Conservation (phyloP, 2,888 invertebrate genomes). For the Homarus gammarus region DNA sequence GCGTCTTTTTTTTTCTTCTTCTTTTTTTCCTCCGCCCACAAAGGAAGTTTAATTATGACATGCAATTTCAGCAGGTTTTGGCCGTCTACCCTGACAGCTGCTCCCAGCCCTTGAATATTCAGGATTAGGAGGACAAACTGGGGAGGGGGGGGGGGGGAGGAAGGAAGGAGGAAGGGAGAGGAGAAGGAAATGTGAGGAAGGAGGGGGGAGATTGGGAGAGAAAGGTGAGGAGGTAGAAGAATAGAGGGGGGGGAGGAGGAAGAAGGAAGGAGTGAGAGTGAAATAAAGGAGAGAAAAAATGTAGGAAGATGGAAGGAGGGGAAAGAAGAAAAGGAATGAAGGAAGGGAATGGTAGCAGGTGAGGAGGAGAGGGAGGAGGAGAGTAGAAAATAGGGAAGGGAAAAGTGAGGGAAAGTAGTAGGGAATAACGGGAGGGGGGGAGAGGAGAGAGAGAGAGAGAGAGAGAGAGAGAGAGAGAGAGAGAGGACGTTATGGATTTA, state of each 20-base stretch:
- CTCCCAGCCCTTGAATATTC: background rate
- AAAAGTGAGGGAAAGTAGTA: background rate
- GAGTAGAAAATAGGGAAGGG: background rate
- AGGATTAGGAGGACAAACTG: background rate
- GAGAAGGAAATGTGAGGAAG: background rate
- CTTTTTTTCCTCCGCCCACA: background rate
- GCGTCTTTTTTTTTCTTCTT: background rate
- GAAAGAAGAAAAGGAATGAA: background rate
- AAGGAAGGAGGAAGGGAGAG: background rate
- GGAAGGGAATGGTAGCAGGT: background rate
- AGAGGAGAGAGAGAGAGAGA: background rate
- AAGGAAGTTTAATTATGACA: slow-evolving; percentile 10
- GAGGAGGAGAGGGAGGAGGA: background rate
- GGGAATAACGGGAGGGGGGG: background rate
- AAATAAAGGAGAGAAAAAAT: background rate
- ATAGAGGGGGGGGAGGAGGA: background rate
- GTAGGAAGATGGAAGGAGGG: background rate
- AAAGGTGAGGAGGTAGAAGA: background rate
- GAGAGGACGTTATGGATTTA: too few relatives aligned
- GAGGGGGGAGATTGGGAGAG: background rate
- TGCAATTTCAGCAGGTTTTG: slow-evolving; percentile 9
- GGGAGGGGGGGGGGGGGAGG: background rate
- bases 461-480: background rate
- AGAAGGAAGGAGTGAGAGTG: background rate
- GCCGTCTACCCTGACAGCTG: background rate